Percentiles rank a stretch among this genome's conserved stretches.
Conservation (phyloP, 2,113 vertebrate species). For the Natator depressus region DNA sequence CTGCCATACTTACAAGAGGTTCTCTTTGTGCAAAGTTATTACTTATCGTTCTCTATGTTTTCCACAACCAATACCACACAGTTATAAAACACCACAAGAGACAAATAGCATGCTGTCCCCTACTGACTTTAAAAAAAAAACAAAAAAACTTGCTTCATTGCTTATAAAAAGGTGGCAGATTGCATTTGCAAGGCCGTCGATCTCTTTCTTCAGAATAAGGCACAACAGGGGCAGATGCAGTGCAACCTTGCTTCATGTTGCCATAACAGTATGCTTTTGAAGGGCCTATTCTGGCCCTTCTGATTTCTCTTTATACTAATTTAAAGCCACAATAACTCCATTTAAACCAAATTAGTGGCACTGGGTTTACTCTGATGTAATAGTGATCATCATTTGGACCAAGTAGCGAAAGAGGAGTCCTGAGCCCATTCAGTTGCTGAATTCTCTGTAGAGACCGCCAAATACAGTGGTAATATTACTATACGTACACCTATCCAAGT, state of each 20-base stretch:
- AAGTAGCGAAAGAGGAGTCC: not conserved
- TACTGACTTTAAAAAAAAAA: not conserved
- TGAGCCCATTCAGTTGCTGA: accelerated
- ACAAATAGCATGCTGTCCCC: not conserved
- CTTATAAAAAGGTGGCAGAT: not conserved
- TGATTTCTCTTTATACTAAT: not conserved
- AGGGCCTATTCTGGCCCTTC: not conserved
- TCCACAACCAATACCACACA: not conserved
- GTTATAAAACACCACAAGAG: not conserved
- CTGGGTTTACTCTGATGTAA: not conserved
- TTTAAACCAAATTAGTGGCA: accelerated
- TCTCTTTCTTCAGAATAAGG: not conserved
- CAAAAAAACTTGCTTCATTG: not conserved
- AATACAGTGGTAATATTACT: not conserved
- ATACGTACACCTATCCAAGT: not conserved
- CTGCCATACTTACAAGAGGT: not conserved
- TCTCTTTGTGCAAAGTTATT: slow-evolving; percentile 1
- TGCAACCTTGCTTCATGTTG: not conserved
- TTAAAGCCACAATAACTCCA: not conserved
- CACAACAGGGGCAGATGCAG: accelerated
- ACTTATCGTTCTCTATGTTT: not conserved
- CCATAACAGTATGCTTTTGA: accelerated
- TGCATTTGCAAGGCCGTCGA: not conserved
- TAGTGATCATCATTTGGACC: not conserved
- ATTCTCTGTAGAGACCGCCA: not conserved